Evolutionary conservation across 2,797 vertebrate species (phyloP).

Genomic region (Aulostomus chinensis): DNA sequence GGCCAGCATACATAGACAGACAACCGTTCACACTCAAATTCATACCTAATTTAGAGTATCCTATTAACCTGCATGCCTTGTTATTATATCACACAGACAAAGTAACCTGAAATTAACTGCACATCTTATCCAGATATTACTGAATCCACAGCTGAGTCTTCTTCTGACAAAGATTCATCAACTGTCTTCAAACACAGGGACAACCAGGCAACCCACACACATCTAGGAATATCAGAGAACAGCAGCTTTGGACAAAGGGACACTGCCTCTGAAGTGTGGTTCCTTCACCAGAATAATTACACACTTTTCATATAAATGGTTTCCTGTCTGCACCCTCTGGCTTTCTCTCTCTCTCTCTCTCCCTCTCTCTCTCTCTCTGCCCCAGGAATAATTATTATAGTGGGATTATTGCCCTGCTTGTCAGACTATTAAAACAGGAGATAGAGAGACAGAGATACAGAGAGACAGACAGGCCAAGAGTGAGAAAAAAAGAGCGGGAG

Average conservation of each 20-base stretch:
- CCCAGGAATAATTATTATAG: slow-evolving; percentile 53
- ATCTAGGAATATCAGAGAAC: slow-evolving; percentile 18
- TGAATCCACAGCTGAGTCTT: too few species aligned
- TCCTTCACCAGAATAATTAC: slow-evolving; percentile 54
- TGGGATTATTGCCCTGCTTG: slow-evolving; percentile 58
- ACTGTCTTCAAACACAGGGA: not conserved
- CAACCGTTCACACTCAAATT: too few species aligned
- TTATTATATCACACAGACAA: too few species aligned
- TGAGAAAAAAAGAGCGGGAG: too few species aligned
- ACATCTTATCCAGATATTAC: too few species aligned
- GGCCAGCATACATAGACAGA: too few species aligned
- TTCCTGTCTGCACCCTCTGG: slow-evolving; percentile 26
- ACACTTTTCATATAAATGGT: slow-evolving; percentile 52
- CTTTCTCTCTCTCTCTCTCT: slow-evolving; percentile 27
- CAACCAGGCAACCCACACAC: slow-evolving; percentile 3
- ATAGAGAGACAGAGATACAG: slow-evolving; percentile 47
- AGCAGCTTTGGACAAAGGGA: slow-evolving; percentile 20
- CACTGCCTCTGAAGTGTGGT: slow-evolving; percentile 16
- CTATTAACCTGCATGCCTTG: too few species aligned
- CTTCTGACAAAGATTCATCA: not conserved
- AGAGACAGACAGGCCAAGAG: too few species aligned
- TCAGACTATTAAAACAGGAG: slow-evolving; percentile 59
- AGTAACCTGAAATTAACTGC: too few species aligned
- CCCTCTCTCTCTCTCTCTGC: not conserved
- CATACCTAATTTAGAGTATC: too few species aligned